Percentiles rank a stretch among this genome's conserved stretches.
phyloP scores from a whole-genome alignment of 2,797 vertebrate species.

The Microchirus variegatus region DNA sequence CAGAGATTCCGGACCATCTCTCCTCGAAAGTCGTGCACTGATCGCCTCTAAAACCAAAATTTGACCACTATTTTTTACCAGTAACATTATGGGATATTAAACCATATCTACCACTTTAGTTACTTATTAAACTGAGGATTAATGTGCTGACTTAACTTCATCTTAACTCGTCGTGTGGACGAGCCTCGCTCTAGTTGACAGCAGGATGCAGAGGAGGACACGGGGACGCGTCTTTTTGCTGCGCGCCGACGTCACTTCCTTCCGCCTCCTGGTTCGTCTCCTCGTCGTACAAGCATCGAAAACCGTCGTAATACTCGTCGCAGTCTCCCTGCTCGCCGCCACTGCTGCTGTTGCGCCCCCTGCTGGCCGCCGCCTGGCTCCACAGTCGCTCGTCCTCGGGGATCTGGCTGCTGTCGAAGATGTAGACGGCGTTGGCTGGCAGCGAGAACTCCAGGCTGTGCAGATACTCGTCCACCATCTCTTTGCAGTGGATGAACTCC shows the following conservation, averaged over 20 bases:
- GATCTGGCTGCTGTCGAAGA: conserved; percentile 68
- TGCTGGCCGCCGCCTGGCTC: conserved; percentile 25
- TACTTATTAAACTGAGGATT: too few relatives aligned
- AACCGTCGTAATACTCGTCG: conserved; percentile 80
- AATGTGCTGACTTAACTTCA: neutral
- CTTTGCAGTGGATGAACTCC: conserved; percentile 81
- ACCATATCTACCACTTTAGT: too few relatives aligned
- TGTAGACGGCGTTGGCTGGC: conserved; percentile 71
- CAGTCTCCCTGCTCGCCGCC: conserved; percentile 38
- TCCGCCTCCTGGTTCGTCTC: conserved; percentile 24
- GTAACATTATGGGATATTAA: too few relatives aligned
- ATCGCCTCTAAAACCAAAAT: neutral
- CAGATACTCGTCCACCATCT: conserved; percentile 80
- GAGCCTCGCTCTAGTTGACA: conserved; percentile 37
- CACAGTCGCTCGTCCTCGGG: conserved; percentile 29
- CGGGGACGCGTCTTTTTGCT: conserved; percentile 50
- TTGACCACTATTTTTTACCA: neutral
- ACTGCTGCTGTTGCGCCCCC: neutral
- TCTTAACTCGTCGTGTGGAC: neutral
- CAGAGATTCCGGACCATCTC: neutral
- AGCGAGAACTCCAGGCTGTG: conserved; percentile 65
- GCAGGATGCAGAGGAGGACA: conserved; percentile 78
- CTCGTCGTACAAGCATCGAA: conserved; percentile 73
- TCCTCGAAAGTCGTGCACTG: neutral
- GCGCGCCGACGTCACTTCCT: neutral